Base-by-base conservation (phyloP, 2,888 invertebrate genomes). In the Mesochorus sp. region DNA sequence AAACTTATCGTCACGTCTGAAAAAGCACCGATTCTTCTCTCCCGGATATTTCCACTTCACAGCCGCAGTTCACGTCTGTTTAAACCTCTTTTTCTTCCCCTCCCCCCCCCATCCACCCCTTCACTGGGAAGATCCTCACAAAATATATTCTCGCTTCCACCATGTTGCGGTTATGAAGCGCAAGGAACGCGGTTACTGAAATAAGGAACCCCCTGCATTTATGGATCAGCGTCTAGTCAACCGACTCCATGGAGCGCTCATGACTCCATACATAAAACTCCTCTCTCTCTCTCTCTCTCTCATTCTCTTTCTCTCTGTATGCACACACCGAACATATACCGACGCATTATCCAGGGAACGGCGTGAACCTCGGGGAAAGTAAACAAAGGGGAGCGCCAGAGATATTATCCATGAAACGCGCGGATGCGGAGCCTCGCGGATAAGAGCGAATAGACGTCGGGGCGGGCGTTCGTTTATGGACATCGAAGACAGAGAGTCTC, bases 351-450 rank as follows among this genome's bases (percentile, higher is more conserved):
- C 70, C 34, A 70, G 61, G 68, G 66, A 71, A 73, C 44, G 74
- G 67, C 57, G 76, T 31, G 76, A 81, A 74, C 51, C 76, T 70
- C 64, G 61, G n/a, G n/a, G 42, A 68, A 28, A 74, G 78, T 74
- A 82, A 82, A 82, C 78, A 82, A 81, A 81, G 76, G 80, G 77
- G 75, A 61, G 31, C 44, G 17, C 21, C 62, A 49, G 57, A 24
- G 39, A 44, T 44, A 72, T n/a, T n/a, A n/a, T 75, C 8, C 61
- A 47, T 66, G 49, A 47, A 75, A 71, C 66, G 79, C n/a, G n/a
- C 47, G 37, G 53, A 72, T 64, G 62, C 44, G 31, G 51, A 51
- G 61, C 39, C n/a, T n/a, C 53, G 51, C 42, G 61, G 70, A 79
- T 79, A 71, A 71, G 61, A 59, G 37, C 14, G 42, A 12, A 26